Percentiles rank a stretch among this genome's conserved stretches.
phyloP scores from a whole-genome alignment of 2,113 vertebrate species.

The Polypterus bichir region DNA sequence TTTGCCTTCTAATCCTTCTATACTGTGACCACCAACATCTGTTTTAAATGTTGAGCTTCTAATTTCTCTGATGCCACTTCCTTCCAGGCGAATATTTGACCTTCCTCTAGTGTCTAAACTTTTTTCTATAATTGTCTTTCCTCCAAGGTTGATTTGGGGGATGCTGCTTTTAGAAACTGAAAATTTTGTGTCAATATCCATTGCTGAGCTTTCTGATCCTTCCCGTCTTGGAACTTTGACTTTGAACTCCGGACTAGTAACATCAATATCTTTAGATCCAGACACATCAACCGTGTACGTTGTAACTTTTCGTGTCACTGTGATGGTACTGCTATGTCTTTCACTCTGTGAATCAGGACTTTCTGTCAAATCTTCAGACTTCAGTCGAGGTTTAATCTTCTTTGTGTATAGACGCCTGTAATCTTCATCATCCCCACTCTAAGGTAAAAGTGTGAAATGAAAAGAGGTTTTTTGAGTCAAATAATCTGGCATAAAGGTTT shows the following conservation, averaged over 20 bases:
- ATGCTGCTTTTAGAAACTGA: slow-evolving; percentile 27
- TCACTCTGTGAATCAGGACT: slow-evolving; percentile 51
- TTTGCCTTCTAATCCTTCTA: slow-evolving; percentile 28
- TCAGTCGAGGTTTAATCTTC: slow-evolving; percentile 86
- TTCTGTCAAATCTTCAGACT: slow-evolving; percentile 65
- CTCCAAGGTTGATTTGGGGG: slow-evolving; percentile 11
- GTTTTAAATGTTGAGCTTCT: slow-evolving; percentile 8
- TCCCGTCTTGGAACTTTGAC: slow-evolving; percentile 45
- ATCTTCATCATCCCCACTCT: slow-evolving; percentile 87
- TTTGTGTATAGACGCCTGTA: slow-evolving; percentile 81
- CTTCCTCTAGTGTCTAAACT: no score
- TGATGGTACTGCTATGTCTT: slow-evolving; percentile 84
- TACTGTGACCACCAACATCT: slow-evolving; percentile 6
- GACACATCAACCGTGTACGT: slow-evolving; percentile 86
- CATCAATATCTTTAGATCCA: slow-evolving; percentile 49
- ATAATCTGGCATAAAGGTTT: no score
- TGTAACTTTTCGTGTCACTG: slow-evolving; percentile 75
- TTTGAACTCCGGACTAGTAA: slow-evolving; percentile 57
- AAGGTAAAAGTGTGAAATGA: slow-evolving; percentile 17
- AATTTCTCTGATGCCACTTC: slow-evolving; percentile 13
- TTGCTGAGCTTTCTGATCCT: slow-evolving; percentile 33
- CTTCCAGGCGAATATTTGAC: background rate
- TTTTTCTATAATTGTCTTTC: no score
- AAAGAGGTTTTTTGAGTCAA: background rate
- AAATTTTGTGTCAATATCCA: slow-evolving; percentile 23